Evolutionary conservation across 2,113 vertebrate genomes (phyloP), one percentile per base, ranked within the genome.

Genomic region (Progne subis): DNA sequence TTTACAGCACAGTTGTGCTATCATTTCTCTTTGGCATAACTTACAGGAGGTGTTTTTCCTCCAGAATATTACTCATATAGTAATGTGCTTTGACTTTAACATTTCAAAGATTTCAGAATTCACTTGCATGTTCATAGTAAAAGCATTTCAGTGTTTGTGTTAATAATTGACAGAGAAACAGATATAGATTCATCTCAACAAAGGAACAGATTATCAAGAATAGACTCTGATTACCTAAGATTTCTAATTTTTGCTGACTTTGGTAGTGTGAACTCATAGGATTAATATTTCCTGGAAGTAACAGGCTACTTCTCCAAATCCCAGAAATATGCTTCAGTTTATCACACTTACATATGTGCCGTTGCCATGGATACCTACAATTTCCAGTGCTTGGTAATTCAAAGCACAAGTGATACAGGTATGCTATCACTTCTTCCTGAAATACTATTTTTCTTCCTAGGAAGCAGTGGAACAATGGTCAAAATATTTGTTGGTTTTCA

Each of bases 311-410:
- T 93, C 25, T 93, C 61, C 61, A 86, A 92, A 92, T 49, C 24
- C 57, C 70, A 94, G 78, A 92, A 93, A 94, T 71, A 56, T 1
- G 47, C 52, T 74, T 86, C 69, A 86, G 70, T 95, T 91, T 95
- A 87, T 95, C 81, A 76, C 61, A 68, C 81, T 92, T 90, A 88
- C 3, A 53, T 92, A 81, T 94, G 69, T 94, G 86, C 47, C 0
- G 72, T 95, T 94, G 72, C 88, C 86, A 74, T 95, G 91, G 92
- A 82, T 96, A 92, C 87, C 29, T 84, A 46, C 56, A 86, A 52
- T 90, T 87, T 65, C 56, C 46, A 82, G 57, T 88, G 72, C 60
- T 91, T 95, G 77, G 41, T 86, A 97, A 94, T 94, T 95, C 83
- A 92, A 53, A 86, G 80, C 92, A 86, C 72, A 87, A 77, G 60